A percentile compares a stretch with the other conserved stretches of the same genome.
Evolutionary conservation across 2,797 vertebrate genomes (phyloP).

Genomic region (Notolepis coatsorum): DNA sequence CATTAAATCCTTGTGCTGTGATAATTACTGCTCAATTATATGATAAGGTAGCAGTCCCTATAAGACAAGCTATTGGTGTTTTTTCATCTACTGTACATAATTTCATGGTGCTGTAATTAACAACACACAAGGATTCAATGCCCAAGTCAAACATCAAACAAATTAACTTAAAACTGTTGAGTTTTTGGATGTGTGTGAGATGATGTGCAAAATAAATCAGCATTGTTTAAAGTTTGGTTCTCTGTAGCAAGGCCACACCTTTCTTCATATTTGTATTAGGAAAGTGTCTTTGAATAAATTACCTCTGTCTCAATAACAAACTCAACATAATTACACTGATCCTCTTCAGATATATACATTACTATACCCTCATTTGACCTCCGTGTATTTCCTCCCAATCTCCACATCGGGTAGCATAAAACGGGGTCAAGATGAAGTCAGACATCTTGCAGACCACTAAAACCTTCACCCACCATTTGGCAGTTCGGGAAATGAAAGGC

Average conservation of each 20-base stretch:
- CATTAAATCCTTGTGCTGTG: too few species aligned
- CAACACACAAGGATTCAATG: too few species aligned
- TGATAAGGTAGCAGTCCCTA: too few species aligned
- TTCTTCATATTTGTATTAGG: background rate
- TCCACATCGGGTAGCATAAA: constrained; percentile 21
- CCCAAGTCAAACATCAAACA: too few species aligned
- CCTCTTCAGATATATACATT: background rate
- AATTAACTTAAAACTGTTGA: too few species aligned
- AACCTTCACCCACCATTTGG: constrained; percentile 24
- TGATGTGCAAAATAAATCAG: too few species aligned
- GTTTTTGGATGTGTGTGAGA: too few species aligned
- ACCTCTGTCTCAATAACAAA: background rate
- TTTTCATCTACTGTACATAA: too few species aligned
- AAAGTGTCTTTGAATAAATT: background rate
- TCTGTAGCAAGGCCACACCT: background rate
- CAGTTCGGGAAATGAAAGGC: constrained; percentile 45
- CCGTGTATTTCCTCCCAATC: constrained; percentile 1
- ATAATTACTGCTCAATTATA: too few species aligned
- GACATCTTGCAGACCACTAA: constrained; percentile 46
- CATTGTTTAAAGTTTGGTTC: too few species aligned
- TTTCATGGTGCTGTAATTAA: too few species aligned
- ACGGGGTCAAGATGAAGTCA: constrained; percentile 26
- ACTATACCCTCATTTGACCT: constrained; percentile 17
- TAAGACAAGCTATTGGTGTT: too few species aligned
- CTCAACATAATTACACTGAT: background rate